These are phyloP conservation scores for Pasiphila rectangulata DNA, from an alignment of 2,888 invertebrate genomes.

Conservation along the genomic window DNA sequence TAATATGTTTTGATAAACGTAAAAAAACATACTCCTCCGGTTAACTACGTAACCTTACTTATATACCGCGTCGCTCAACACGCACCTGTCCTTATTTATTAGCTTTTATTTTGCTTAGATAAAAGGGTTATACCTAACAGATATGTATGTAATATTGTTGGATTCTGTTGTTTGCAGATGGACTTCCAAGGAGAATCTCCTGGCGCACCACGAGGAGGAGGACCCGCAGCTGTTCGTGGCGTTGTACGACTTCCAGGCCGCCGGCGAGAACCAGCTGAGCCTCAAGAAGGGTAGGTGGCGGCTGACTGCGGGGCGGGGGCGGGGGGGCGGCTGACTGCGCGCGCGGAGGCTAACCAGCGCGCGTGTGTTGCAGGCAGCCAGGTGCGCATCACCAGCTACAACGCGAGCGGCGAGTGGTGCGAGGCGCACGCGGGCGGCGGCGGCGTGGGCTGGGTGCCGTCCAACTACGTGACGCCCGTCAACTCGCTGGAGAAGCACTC, in stretches of 20 bases:
- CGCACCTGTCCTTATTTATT: no score
- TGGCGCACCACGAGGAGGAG: conserved; percentile 94
- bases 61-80: no score
- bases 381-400: conserved; percentile 97
- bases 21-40: no score
- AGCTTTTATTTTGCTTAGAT: no score
- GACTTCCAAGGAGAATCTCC: conserved; percentile 97
- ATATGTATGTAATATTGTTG: no score
- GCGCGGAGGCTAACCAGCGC: background rate
- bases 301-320: no score
- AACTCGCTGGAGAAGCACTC: conserved; percentile 99
- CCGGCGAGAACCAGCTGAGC: conserved; percentile 97
- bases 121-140: no score
- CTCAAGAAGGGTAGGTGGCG: conserved; percentile 92
- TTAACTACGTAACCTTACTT: no score
- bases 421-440: conserved; percentile 95
- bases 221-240: conserved; percentile 98
- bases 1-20: no score
- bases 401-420: conserved; percentile 99
- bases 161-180: conserved; percentile 80
- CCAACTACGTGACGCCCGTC: conserved; percentile 98
- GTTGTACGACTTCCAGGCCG: conserved; percentile 98
- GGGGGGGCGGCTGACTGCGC: no score
- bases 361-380: conserved; percentile 88
- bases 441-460: conserved; percentile 98